Evolutionary conservation across 2,888 invertebrate species (phyloP), one percentile per base, ranked within the genome.

Genomic region (Synergus laeviventris): DNA sequence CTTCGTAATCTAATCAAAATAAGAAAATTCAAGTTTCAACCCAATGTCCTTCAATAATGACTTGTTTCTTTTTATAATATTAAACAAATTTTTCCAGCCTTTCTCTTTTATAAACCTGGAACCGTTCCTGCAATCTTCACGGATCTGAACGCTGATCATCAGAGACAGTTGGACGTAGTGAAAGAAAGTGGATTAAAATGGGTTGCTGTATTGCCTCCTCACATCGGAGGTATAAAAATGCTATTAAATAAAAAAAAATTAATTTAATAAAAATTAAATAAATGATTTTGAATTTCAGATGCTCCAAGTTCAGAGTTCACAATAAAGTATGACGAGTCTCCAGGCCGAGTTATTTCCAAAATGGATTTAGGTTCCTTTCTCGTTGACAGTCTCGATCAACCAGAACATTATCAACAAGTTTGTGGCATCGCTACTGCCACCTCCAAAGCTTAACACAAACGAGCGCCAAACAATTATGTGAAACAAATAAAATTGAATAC

Each of bases 201-300:
- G 92, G 92, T 97, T 84, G 96, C 96, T 0, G 93, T 96, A 24
- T 93, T 95, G 81, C 96, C 97, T 8, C 97, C 97, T 0, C 97
- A 96, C 86, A 97, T 97, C 87, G 93, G 95, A 81, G 94, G 95
- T 94, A 75, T 21, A 12, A 11, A 76, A 59, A 54, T 70, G 54
- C 1, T 74, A 45, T 42, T 56, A 21, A 21, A 12, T 12, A 21
- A 7, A 18, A 21, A 5, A 12, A 56, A 54, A 49, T n/a, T 21
- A 39, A 31, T 39, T 31, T 31, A 56, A 66, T 21, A 75, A 56
- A 61, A 12, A 56, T 49, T 1, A 36, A 60, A 59, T 60, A 49
- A 56, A 74, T 61, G 61, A 56, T 76, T 81, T 42, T 42, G 38
- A 64, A 59, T 76, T 91, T 89, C 91, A 95, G 96, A 95, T 87